These are phyloP conservation scores for Mastacembelus armatus DNA, from an alignment of 2,797 vertebrate species.

Conservation along the genomic window DNA sequence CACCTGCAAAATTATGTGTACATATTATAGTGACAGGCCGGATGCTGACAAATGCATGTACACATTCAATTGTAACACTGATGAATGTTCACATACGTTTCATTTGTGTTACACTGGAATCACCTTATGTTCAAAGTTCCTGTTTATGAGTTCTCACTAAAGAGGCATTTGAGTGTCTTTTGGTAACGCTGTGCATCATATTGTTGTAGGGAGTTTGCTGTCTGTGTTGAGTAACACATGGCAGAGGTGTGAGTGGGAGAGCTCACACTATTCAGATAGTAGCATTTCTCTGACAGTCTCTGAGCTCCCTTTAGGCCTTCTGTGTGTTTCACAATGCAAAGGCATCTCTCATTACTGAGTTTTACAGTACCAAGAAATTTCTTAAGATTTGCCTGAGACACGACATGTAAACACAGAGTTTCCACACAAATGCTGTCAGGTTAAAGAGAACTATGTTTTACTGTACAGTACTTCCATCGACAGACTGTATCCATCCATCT, in stretches of 20 bases:
- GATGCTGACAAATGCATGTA: too few species aligned
- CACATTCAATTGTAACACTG: too few species aligned
- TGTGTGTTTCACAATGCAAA: slow-evolving; percentile 9
- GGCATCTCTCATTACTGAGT: background rate
- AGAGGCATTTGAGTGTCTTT: background rate
- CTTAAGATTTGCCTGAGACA: too few species aligned
- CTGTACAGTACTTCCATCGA: background rate
- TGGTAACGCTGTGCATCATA: slow-evolving; percentile 28
- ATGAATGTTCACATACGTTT: too few species aligned
- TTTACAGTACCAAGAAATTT: background rate
- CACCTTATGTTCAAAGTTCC: background rate
- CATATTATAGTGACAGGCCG: too few species aligned
- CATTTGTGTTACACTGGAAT: background rate
- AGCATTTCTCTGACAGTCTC: slow-evolving; percentile 33
- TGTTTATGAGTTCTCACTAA: slow-evolving; percentile 13
- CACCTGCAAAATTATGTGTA: too few species aligned
- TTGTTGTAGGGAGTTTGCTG: slow-evolving; percentile 32
- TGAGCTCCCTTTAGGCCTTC: background rate
- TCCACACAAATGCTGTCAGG: too few species aligned
- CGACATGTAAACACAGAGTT: too few species aligned
- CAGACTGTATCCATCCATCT: background rate
- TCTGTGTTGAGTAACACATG: slow-evolving; percentile 70
- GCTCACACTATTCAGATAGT: slow-evolving; percentile 36
- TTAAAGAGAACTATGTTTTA: too few species aligned
- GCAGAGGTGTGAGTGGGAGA: slow-evolving; percentile 76